phyloP scores from a whole-genome alignment of 2,113 vertebrate species.

The Eulemur rufifrons region DNA sequence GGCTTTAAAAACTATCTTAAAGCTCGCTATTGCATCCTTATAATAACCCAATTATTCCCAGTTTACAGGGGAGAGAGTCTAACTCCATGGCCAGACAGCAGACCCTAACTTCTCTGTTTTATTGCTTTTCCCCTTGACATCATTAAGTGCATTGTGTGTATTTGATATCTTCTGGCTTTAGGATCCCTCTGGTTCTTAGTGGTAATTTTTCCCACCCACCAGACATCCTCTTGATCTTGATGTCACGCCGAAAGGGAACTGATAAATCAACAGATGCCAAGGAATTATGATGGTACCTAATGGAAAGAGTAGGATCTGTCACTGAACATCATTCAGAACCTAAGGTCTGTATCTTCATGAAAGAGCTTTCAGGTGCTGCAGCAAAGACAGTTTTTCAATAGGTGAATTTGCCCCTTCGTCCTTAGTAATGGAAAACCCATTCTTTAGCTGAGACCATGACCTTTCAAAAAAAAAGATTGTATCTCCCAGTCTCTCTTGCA shows the following conservation, averaged over 20 bases:
- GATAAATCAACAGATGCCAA: neutral
- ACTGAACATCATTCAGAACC: neutral
- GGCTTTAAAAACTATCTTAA: neutral
- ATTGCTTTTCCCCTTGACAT: neutral
- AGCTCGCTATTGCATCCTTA: neutral
- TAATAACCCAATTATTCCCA: neutral
- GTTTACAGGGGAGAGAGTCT: neutral
- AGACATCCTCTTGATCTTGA: neutral
- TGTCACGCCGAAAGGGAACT: neutral
- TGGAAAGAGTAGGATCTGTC: neutral
- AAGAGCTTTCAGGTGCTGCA: neutral
- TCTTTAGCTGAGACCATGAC: neutral
- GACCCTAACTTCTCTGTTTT: neutral
- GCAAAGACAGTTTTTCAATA: neutral
- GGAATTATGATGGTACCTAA: too few species aligned
- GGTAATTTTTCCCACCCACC: neutral
- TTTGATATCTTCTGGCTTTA: neutral
- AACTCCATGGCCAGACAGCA: neutral
- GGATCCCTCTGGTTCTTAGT: neutral
- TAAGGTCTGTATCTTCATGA: neutral
- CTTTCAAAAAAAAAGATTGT: neutral
- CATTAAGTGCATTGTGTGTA: neutral
- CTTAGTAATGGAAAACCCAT: neutral
- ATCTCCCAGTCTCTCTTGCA: neutral
- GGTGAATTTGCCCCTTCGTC: neutral